These are phyloP conservation scores for Mellivora capensis DNA, from an alignment of 2,113 vertebrate genomes.

Conservation along the genomic window DNA sequence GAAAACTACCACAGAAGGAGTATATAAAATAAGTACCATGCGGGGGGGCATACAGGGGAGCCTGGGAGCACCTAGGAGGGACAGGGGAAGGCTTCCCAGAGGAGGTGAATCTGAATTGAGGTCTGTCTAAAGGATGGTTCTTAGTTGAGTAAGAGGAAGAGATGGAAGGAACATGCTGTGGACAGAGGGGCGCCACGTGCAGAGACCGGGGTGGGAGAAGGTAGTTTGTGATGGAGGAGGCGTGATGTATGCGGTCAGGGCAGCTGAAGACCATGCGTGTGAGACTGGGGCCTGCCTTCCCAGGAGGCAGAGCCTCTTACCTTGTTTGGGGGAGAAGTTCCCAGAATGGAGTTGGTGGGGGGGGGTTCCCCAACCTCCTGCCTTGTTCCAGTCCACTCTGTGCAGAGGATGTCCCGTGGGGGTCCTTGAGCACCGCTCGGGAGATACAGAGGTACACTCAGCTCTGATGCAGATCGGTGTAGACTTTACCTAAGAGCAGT, in stretches of 20 bases:
- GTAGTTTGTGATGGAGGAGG: background rate
- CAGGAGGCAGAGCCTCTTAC: background rate
- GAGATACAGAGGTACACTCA: background rate
- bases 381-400: too few species aligned
- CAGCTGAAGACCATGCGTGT: accelerated
- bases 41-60: accelerated
- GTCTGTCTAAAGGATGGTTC: background rate
- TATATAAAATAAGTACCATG: too few species aligned
- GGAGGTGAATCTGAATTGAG: background rate
- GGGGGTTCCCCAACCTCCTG: background rate
- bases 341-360: background rate
- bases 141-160: background rate
- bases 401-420: background rate
- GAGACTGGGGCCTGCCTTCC: background rate
- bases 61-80: background rate
- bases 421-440: background rate
- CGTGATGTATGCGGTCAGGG: accelerated
- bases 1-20: accelerated
- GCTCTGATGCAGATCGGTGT: background rate
- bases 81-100: accelerated
- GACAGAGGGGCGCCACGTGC: background rate
- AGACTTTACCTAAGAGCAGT: background rate
- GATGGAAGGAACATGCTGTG: background rate
- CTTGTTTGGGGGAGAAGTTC: too few species aligned
- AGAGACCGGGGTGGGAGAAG: background rate